A percentile compares a stretch with the other conserved stretches of the same genome.
Evolutionary conservation across 2,113 vertebrate species (phyloP).

Genomic region (Pseudorectes ferrugineus): DNA sequence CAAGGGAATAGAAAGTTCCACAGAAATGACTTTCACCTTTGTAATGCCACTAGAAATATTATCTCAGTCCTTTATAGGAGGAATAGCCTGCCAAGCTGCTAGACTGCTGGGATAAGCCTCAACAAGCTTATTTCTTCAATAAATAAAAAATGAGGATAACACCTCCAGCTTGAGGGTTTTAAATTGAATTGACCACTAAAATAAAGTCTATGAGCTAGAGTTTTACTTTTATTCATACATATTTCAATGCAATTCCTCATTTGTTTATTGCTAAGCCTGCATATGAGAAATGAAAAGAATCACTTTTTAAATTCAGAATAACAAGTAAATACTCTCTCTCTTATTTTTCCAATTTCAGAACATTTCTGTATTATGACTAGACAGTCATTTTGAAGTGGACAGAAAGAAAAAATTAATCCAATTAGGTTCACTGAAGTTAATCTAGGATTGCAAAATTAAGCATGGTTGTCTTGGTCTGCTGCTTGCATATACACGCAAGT

Average conservation of each 20-base stretch:
- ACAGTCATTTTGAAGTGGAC: not conserved
- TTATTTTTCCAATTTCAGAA: not conserved
- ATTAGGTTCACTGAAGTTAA: not conserved
- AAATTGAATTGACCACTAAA: not conserved
- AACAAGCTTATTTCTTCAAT: not conserved
- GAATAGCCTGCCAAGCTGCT: not conserved
- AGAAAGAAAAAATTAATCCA: not conserved
- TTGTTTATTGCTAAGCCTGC: not conserved
- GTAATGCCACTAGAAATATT: not conserved
- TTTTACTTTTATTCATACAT: not conserved
- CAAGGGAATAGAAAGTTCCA: not conserved
- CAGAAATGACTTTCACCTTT: not conserved
- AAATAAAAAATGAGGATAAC: not conserved
- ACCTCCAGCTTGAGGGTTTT: not conserved
- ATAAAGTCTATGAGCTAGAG: not conserved
- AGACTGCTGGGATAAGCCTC: not conserved
- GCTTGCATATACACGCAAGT: not conserved
- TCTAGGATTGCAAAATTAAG: not conserved
- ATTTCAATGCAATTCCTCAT: not conserved
- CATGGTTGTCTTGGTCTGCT: not conserved
- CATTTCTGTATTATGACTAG: not conserved
- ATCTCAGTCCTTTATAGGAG: not conserved
- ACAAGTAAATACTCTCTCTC: not conserved
- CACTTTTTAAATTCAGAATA: not conserved
- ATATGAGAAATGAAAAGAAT: not conserved